Base-by-base conservation (phyloP, 35 echinoderm and acorn worm genomes). In the Strongylocentrotus purpuratus region DNA sequence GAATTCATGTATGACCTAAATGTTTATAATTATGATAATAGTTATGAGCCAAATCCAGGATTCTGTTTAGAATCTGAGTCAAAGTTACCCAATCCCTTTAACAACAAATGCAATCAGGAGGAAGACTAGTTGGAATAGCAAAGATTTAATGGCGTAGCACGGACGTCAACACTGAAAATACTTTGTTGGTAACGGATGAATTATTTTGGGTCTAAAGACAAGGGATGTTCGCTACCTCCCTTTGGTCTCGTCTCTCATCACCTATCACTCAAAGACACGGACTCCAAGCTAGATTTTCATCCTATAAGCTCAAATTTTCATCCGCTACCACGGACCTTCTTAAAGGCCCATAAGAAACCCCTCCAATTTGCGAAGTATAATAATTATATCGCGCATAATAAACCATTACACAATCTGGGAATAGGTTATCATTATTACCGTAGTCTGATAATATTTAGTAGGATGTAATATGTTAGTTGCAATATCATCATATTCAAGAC, bases 181-280 rank as follows among this genome's bases (percentile, higher is more conserved):
- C 65, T 78, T 78, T 78, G 65, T 78, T 78, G 65, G 65, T 18
- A 78, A 78, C 65, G 65, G 65, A 78, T 78, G 65, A 78, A 78
- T 78, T 78, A 78, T 22, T 78, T 78, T 78, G 65, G 65, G 20
- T 78, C 65, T 78, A 78, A 78, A 78, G 65, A n/a, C 65, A n/a
- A 78, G 22, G 20, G 7, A 0, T 78, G 65, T 78, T 78, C 4
- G 20, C 22, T 28, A 78, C 50, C 11, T 55, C 50, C 28, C 65
- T 78, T 78, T 78, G 28, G 65, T 11, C 4, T 18, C 22, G 25
- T 78, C 65, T 28, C 7, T 78, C 65, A 78, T 22, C 65, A 28
- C 65, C 65, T 78, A 4, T 78, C 22, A 78, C 65, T 78, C 65
- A 78, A 55, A 55, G 50, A 55, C 7, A 12, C 50, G 15, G 65